Base-by-base conservation (phyloP, 2,797 vertebrate species). In the Rhabdophis nuchalis region DNA sequence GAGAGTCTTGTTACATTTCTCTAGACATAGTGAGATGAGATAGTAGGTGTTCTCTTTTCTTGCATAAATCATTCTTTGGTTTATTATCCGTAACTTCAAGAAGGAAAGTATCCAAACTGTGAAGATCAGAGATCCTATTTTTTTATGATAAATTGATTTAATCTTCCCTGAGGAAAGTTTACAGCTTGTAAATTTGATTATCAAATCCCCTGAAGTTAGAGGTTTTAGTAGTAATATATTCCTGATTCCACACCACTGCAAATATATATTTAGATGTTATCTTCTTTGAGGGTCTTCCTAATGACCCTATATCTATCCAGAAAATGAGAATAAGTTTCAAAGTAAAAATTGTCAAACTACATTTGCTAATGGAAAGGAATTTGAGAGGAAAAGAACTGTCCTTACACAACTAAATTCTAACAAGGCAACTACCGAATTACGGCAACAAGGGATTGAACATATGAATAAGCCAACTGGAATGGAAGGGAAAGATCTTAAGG, bases 201-300 rank as follows among this genome's bases (percentile, higher is more conserved):
- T n/a, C 12, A 94, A 90, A 5, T 52, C 9, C 56, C 27, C 58
- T 93, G 52, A 93, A 89, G 25, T 72, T 2, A 23, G 10, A 58
- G n/a, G 94, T n/a, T n/a, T 53, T 50, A 88, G 91, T 58, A 82
- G 56, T 1, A 86, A 60, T 93, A 94, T 90, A 87, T 85, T 23
- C 68, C 50, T 0, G 0, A 89, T 11, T 88, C 25, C 85, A 89
- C 91, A 14, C 89, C 53, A 85, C 92, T n/a, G 89, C 2, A 91
- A 58, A 93, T 16, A 92, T 88, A 91, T 95, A 92, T 88, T 95
- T 92, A 92, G 58, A 72, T 29, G 46, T 82, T 82, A 25, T 82
- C 20, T 25, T 82, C 20, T 82, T 82, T 46, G 72, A 82, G 36
- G 20, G 72, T 12, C 4, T 82, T 82, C 72, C 72, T 82, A 82